Base-by-base conservation (phyloP, 2,797 vertebrate genomes). In the Erethizon dorsatum region DNA sequence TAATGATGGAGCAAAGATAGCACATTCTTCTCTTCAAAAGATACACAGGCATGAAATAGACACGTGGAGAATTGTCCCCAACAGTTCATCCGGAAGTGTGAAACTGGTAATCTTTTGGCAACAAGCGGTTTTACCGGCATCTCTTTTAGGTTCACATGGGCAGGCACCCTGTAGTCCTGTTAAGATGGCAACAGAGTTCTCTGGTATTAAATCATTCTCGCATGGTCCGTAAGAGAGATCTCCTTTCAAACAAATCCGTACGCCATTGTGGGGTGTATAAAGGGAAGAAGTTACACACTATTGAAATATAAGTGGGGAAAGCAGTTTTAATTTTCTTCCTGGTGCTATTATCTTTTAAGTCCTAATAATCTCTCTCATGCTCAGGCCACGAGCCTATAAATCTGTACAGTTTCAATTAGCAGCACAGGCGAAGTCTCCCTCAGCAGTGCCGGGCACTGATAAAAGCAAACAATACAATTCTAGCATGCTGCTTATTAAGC, bases 321-420 rank as follows among this genome's bases (percentile, higher is more conserved):
- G 94, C 92, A 52, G 57, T 96, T 97, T 92, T 97, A 87, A 97
- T 97, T 97, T 96, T 96, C 97, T 96, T 90, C 52, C 75, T 95
- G 86, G 57, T 0, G 14, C 86, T 96, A 97, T 97, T 97, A 96
- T 95, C 96, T 97, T 97, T 98, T 96, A 98, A 98, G 89, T 96
- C 97, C 97, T 95, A 97, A 96, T 97, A 91, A 97, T 97, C 95
- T 94, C 90, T 67, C 89, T 86, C 95, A 59, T 65, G 71, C 78
- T 14, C 26, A 45, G 63, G 77, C 71, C 37, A 63, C 89, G 91
- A 92, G 89, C 88, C 69, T 91, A 95, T 97, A 96, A 98, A 97
- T 87, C 94, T 94, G 57, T 65, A 73, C 65, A 91, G 83, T 93
- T 96, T 97, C 95, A 54, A 54, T 57, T 95, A 91, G 80, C 97